Conservation (phyloP, 2,888 invertebrate species). For the Poecilobothrus nobilitatus region DNA sequence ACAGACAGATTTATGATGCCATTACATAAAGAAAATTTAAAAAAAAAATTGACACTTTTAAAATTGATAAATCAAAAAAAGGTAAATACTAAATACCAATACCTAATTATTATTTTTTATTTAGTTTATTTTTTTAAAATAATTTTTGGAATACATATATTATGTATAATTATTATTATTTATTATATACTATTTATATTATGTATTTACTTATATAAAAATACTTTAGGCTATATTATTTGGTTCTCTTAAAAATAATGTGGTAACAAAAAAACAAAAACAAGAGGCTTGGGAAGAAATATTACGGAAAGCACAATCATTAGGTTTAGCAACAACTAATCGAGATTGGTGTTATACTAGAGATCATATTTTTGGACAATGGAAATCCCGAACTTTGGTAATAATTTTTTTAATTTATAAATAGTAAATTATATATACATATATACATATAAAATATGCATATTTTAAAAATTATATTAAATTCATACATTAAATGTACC, state of each 20-base stretch:
- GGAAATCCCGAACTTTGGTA: conserved; percentile 19
- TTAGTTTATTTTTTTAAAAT: too few relatives aligned
- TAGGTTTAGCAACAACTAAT: conserved; percentile 14
- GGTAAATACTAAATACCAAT: too few relatives aligned
- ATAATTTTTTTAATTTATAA: conserved; percentile 8
- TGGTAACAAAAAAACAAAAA: conserved; percentile 13
- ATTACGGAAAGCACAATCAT: conserved; percentile 15
- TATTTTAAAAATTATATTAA: too few relatives aligned
- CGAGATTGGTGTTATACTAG: conserved; percentile 18
- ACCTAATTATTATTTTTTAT: too few relatives aligned
- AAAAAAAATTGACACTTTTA: too few relatives aligned
- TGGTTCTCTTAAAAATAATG: conserved; percentile 13
- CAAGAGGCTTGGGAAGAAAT: conserved; percentile 18
- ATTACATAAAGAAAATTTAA: too few relatives aligned
- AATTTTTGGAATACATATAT: too few relatives aligned
- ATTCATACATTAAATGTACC: too few relatives aligned
- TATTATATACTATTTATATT: too few relatives aligned
- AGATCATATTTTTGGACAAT: conserved; percentile 18
- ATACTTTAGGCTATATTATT: conserved; percentile 12
- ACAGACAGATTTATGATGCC: too few relatives aligned
- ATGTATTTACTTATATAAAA: background rate
- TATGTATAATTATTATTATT: too few relatives aligned
- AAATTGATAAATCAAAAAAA: too few relatives aligned
- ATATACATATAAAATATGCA: background rate
- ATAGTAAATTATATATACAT: background rate